These are phyloP conservation scores for Argya squamiceps DNA, from an alignment of 2,797 vertebrate species.

Conservation along the genomic window DNA sequence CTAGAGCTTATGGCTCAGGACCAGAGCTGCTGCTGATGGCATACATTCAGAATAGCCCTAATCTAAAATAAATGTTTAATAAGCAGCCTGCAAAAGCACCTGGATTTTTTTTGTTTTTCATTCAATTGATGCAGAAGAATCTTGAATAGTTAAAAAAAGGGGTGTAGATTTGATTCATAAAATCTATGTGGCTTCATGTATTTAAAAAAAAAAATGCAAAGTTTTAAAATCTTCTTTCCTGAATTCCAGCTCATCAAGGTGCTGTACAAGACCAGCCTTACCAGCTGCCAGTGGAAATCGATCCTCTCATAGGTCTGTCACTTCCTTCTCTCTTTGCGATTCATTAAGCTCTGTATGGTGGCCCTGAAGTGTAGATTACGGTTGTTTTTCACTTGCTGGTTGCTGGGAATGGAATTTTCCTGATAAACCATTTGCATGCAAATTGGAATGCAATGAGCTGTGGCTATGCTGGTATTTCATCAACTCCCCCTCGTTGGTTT, in stretches of 20 bases:
- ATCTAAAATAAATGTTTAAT: constrained; percentile 82
- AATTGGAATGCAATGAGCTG: constrained; percentile 99
- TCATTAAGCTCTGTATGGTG: constrained; percentile 86
- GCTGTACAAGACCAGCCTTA: constrained; percentile 95
- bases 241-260: constrained; percentile 93
- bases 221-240: constrained; percentile 76
- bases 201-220: constrained; percentile 63
- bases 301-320: constrained; percentile 97
- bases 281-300: constrained; percentile 99
- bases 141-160: constrained; percentile 4
- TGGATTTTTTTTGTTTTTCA: constrained; percentile 30
- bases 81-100: constrained; percentile 69
- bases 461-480: constrained; percentile 98
- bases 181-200: constrained; percentile 15
- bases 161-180: constrained; percentile 5
- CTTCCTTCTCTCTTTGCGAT: constrained; percentile 85
- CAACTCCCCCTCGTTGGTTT: constrained; percentile 90
- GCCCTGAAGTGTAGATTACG: constrained; percentile 94
- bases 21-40: constrained; percentile 72
- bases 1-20: constrained; percentile 81
- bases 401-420: constrained; percentile 89
- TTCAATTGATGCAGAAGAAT: constrained; percentile 21
- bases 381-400: constrained; percentile 96
- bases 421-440: constrained; percentile 99
- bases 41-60: constrained; percentile 75